Evolutionary conservation across 1,140 invertebrate species (phyloP), one percentile per base, ranked within the genome.

Genomic region (Reticulitermes speratus): DNA sequence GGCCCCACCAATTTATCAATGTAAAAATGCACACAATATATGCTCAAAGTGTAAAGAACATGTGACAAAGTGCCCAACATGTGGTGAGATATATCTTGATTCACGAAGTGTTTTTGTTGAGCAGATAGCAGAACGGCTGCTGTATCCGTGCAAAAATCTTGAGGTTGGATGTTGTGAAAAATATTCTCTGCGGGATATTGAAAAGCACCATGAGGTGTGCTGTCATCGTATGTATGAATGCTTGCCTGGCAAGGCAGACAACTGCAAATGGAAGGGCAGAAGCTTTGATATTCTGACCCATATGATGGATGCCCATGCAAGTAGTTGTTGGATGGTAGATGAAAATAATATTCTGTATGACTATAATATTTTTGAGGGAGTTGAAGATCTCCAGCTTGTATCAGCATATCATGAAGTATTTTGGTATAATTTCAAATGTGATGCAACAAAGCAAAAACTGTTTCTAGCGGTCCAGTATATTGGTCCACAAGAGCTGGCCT

Each of bases 71-170:
- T 86, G 85, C 44, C 85, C 85, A 8, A 9, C 65, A 11, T 86
- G 85, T 32, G 21, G 48, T 11, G 86, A 87, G 48, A 55, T 32
- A 44, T 85, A 84, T 45, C 44, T 83, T 16, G 87, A 88, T 52
- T 82, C 83, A 19, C 23, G 87, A 45, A 88, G 86, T 65, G 65
- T 86, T 30, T 86, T 85, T 11, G 81, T 87, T 44, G 87, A 88
- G 75, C 55, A 87, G 23, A 84, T 88, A 19, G 87, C 87, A 11
- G 87, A 88, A 45, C 81, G 44, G 69, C 59, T 88, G 6, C 32
- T 83, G 23, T 88, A 87, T 44, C 87, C 87, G 16, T 88, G 87
- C 65, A 86, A 86, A 44, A 88, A 88, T 52, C 75, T 69, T 30
- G 69, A 44, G 23, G 44, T 75, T 30, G 87, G 87, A 23, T 88